phyloP scores from a whole-genome alignment of 2,888 invertebrate species.

The Nipponacmea schrenckii region DNA sequence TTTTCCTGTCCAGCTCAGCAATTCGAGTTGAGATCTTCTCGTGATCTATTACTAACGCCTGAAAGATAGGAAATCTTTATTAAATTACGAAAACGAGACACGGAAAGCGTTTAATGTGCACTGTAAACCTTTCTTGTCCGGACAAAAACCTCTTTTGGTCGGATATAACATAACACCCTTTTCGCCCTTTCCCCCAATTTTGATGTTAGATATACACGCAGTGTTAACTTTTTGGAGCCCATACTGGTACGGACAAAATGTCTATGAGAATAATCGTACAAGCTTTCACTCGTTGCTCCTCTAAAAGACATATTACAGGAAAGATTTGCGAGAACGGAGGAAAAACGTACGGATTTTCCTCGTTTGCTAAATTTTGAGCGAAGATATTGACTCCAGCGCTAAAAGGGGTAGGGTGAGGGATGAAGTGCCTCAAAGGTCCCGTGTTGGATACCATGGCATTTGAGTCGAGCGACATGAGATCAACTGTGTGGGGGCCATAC shows the following conservation, averaged over 20 bases:
- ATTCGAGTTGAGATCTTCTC: not conserved
- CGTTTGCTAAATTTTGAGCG: not conserved
- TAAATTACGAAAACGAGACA: not conserved
- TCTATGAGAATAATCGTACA: not conserved
- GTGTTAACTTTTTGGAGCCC: not conserved
- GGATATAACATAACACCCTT: not conserved
- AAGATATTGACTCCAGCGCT: conserved; percentile 11
- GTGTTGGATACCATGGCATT: conserved; percentile 21
- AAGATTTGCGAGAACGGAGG: conserved; percentile 16
- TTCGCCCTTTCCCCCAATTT: not conserved
- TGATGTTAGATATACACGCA: not conserved
- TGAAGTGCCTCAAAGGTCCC: not conserved
- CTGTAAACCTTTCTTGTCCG: not conserved
- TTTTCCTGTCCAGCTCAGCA: not conserved
- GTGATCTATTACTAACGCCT: not conserved
- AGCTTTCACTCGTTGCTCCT: not conserved
- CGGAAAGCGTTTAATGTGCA: not conserved
- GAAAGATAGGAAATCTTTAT: not conserved
- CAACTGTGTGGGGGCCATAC: not conserved
- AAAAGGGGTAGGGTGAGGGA: not conserved
- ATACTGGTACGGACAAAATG: not conserved
- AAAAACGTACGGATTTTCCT: conserved; percentile 21
- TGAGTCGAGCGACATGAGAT: conserved; percentile 12
- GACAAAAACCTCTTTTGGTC: not conserved
- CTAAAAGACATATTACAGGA: not conserved